Percentiles rank a stretch among this genome's conserved stretches.
Evolutionary conservation across 2,113 vertebrate species (phyloP).

Genomic region (Talpa occidentalis): DNA sequence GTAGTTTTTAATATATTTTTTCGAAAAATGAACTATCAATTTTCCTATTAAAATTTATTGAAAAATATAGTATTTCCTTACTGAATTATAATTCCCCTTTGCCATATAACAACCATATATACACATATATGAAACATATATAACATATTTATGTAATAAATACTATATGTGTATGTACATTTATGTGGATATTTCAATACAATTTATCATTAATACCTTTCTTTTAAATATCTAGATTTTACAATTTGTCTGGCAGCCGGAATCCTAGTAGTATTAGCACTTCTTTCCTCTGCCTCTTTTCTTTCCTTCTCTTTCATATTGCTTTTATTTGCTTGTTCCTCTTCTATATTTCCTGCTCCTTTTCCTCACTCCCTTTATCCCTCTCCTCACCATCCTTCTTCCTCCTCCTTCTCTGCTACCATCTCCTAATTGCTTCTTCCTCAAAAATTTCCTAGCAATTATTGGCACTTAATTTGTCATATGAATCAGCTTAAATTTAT

Average conservation of each 20-base stretch:
- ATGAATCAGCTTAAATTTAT: background rate
- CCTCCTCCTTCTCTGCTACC: background rate
- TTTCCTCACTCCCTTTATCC: background rate
- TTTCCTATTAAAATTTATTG: background rate
- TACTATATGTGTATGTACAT: background rate
- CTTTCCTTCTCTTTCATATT: background rate
- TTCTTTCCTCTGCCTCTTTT: background rate
- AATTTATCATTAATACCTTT: background rate
- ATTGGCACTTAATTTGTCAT: background rate
- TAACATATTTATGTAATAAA: background rate
- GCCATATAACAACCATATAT: background rate
- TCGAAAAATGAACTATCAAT: background rate
- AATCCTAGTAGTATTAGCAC: background rate
- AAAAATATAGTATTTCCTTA: background rate
- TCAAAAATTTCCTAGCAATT: background rate
- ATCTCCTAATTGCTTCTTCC: background rate
- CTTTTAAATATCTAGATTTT: background rate
- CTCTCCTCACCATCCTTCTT: background rate
- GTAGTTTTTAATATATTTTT: background rate
- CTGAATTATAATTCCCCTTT: background rate
- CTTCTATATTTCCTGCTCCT: background rate
- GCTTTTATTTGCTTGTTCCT: background rate
- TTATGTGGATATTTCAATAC: background rate
- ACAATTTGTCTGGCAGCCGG: background rate
- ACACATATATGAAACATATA: background rate